Base-by-base conservation (phyloP, 2,113 vertebrate genomes). In the Cnemophilus loriae region DNA sequence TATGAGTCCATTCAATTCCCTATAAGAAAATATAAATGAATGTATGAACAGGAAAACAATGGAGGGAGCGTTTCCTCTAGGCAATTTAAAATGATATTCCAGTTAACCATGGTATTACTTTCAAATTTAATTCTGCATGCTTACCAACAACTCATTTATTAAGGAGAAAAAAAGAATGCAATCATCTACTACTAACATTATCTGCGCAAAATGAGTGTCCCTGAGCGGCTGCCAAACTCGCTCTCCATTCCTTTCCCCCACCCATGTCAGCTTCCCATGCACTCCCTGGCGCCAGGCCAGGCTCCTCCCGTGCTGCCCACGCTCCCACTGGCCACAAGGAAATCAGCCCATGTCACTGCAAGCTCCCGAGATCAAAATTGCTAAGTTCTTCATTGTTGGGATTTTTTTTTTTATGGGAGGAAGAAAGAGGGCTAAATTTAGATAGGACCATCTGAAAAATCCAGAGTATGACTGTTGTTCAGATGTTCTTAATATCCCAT, bases 1-100 rank as follows among this genome's bases (percentile, higher is more conserved):
- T 99, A 92, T 99, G 99, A 91, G 99, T 99, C 99, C 99, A 99
- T 93, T 99, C 99, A 92, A 99, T 99, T 75, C 98, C 99, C 99
- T 99, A 75, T 11, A 95, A 84, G 37, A 94, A 96, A 97, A 79
- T 33, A 92, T 5, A 96, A 82, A 61, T n/a, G 84, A 47, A 87
- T 52, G 73, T 32, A 55, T 57, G 16, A 77, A 77, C 32, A 81
- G 37, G 8, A 42, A 64, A 87, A 71, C 22, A 86, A n/a, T 16
- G 2, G 2, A 52, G 53, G 17, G 33, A 83, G 27, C 16, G 82
- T 76, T 81, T 61, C 79, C 67, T 69, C 70, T 11, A 41, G 39
- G 12, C 32, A 42, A 59, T 44, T 44, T 89, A 49, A 65, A 77
- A 57, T 52, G 16, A n/a, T n/a, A 69, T 32, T 63, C 52, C 41